phyloP scores from a whole-genome alignment of 2,888 invertebrate genomes.

The Dorcus parallelipipedus region DNA sequence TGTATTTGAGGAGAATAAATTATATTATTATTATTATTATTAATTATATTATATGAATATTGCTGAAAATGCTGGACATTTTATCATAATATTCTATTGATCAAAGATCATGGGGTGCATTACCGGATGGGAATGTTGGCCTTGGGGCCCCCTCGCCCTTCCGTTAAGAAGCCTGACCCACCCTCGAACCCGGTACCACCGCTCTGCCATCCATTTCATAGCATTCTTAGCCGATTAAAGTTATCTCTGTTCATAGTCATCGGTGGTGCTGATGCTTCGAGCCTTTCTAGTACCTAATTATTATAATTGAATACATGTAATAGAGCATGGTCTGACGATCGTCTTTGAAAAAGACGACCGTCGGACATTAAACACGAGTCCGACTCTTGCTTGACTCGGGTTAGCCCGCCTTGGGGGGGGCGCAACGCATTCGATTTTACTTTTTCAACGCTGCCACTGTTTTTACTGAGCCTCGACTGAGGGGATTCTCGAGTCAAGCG shows the following conservation, averaged over 20 bases:
- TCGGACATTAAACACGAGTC: slow-evolving; percentile 13
- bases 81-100: slow-evolving; percentile 18
- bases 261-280: not conserved
- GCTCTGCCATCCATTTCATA: no score
- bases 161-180: not conserved
- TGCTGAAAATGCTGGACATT: slow-evolving; percentile 26
- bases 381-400: slow-evolving; percentile 10
- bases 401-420: not conserved
- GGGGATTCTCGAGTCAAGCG: slow-evolving; percentile 6
- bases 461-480: not conserved
- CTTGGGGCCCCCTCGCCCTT: slow-evolving; percentile 1
- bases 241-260: not conserved
- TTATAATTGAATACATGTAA: slow-evolving; percentile 17
- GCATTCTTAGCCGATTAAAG: no score
- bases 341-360: slow-evolving; percentile 9
- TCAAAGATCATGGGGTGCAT: slow-evolving; percentile 3
- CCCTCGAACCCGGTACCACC: no score
- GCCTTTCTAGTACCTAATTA: slow-evolving; percentile 18
- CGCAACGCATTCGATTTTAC: not conserved
- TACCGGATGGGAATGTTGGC: slow-evolving; percentile 1
- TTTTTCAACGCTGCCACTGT: not conserved
- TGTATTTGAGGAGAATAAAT: slow-evolving; percentile 4
- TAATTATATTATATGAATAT: slow-evolving; percentile 8
- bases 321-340: slow-evolving; percentile 14
- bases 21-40: slow-evolving; percentile 16